These are phyloP conservation scores for Halocynthia aurantium DNA, from an alignment of 23 tunicate species.

Conservation along the genomic window DNA sequence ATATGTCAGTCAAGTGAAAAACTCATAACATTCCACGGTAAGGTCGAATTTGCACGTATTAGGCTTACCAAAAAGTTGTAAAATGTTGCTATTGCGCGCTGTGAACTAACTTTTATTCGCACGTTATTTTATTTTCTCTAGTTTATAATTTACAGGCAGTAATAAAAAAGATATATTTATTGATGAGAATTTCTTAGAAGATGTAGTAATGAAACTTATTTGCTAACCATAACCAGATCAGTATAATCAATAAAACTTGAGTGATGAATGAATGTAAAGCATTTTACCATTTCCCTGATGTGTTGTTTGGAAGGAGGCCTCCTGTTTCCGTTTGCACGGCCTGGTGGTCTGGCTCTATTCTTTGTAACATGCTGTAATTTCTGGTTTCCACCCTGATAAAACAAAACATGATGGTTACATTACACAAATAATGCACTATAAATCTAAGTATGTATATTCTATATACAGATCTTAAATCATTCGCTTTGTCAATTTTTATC, in stretches of 20 bases:
- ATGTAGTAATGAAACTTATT: background rate
- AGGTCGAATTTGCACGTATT: too few species aligned
- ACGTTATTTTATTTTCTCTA: too few species aligned
- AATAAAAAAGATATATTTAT: background rate
- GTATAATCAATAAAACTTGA: background rate
- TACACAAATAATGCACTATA: background rate
- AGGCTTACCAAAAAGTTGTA: too few species aligned
- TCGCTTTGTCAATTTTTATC: too few species aligned
- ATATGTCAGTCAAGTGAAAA: too few species aligned
- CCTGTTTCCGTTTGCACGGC: conserved; percentile 22
- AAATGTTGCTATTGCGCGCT: too few species aligned
- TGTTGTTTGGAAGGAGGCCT: conserved; percentile 59
- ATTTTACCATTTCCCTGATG: conserved; percentile 37
- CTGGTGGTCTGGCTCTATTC: conserved; percentile 42
- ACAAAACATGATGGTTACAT: conserved; percentile 7
- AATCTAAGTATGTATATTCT: background rate
- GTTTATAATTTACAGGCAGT: background rate
- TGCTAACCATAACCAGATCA: background rate
- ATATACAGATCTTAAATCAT: too few species aligned
- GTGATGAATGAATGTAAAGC: background rate
- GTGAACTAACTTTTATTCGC: too few species aligned
- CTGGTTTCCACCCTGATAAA: conserved; percentile 26
- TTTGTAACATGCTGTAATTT: conserved; percentile 66
- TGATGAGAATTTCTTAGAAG: background rate
- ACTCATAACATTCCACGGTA: too few species aligned